Conservation (phyloP, 2,113 vertebrate species). For the Eleginops maclovinus region DNA sequence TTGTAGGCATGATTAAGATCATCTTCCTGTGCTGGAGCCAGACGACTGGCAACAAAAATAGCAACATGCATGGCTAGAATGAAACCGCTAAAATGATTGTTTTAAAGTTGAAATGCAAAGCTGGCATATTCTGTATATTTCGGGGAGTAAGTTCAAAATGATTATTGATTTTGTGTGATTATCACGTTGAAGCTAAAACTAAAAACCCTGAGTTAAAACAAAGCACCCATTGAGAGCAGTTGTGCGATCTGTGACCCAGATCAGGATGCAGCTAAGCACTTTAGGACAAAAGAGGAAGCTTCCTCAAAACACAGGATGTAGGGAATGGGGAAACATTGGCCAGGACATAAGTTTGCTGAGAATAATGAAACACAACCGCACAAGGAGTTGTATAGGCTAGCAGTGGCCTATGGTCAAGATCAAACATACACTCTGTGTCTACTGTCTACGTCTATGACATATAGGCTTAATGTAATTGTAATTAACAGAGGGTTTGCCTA, state of each 20-base stretch:
- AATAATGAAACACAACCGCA: slow-evolving; percentile 59
- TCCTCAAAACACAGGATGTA: slow-evolving; percentile 80
- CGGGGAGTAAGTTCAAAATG: neutral
- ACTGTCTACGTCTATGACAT: too few relatives aligned
- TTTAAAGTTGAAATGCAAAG: neutral
- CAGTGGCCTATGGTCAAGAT: slow-evolving; percentile 14
- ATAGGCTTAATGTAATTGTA: too few relatives aligned
- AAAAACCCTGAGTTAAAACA: slow-evolving; percentile 48
- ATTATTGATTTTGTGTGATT: neutral
- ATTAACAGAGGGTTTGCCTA: slow-evolving; percentile 14
- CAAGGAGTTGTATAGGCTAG: slow-evolving; percentile 14
- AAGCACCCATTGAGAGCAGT: slow-evolving; percentile 60
- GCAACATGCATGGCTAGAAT: neutral
- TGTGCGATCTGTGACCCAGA: slow-evolving; percentile 67
- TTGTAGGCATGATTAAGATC: neutral
- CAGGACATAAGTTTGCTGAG: slow-evolving; percentile 56
- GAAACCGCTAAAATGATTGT: neutral
- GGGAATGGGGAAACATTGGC: slow-evolving; percentile 67
- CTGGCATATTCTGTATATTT: neutral
- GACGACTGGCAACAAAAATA: neutral
- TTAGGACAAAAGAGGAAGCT: slow-evolving; percentile 78
- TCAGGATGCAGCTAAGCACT: slow-evolving; percentile 79
- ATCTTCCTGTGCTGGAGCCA: neutral
- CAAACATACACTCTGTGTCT: slow-evolving; percentile 4
- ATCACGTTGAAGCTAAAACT: slow-evolving; percentile 19